Evolutionary conservation across 2,797 vertebrate species (phyloP).

Genomic region (Tadarida brasiliensis): DNA sequence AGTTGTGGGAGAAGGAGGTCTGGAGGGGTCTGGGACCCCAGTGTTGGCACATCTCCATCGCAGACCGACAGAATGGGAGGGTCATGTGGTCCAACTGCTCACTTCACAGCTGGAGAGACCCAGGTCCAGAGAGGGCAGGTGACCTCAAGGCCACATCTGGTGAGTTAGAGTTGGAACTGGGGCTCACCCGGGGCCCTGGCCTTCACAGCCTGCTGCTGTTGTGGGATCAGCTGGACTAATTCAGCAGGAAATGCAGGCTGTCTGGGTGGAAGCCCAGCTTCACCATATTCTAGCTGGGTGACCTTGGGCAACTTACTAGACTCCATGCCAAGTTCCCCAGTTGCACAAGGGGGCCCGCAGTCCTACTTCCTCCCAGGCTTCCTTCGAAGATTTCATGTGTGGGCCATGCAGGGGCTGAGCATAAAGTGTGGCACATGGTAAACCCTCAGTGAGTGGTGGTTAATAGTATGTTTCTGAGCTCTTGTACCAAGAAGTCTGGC

Average conservation of each 20-base stretch:
- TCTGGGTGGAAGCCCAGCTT: background rate
- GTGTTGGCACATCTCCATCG: background rate
- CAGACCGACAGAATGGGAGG: background rate
- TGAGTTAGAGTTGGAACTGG: background rate
- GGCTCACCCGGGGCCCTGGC: background rate
- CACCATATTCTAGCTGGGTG: background rate
- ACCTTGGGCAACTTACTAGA: background rate
- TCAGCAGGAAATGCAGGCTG: background rate
- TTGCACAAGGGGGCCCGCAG: background rate
- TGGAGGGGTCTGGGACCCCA: background rate
- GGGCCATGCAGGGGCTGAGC: background rate
- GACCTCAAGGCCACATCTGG: background rate
- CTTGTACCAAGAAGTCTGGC: constrained; percentile 34
- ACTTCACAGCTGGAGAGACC: background rate
- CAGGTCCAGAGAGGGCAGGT: background rate
- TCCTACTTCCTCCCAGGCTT: background rate
- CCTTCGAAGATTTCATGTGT: background rate
- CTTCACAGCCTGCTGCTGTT: background rate
- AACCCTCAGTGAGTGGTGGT: background rate
- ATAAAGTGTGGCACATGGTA: background rate
- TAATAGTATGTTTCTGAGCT: background rate
- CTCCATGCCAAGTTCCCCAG: background rate
- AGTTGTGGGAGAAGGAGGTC: background rate
- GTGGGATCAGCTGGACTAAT: background rate
- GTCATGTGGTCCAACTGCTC: background rate